Conservation (phyloP, 2,797 vertebrate species). For the Carapus acus region DNA sequence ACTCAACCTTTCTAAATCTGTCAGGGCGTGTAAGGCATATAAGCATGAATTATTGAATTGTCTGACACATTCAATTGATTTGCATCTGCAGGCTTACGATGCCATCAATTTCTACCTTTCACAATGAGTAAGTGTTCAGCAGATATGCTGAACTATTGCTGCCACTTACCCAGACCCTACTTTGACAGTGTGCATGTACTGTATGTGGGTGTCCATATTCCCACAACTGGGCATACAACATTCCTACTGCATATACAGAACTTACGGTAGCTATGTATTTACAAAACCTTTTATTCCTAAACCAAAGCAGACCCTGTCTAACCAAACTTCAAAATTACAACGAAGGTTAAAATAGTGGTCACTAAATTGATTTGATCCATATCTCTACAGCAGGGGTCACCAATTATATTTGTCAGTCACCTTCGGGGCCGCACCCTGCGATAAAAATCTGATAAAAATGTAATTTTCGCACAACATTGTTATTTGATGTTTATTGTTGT, state of each 20-base stretch:
- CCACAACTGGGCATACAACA: too few relatives aligned
- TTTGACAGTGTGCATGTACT: slow-evolving; percentile 8
- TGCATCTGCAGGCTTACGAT: slow-evolving; percentile 36
- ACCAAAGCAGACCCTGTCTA: slow-evolving; percentile 8
- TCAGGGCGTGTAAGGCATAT: slow-evolving; percentile 34
- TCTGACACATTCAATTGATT: slow-evolving; percentile 43
- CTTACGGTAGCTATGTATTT: too few relatives aligned
- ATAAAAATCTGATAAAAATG: too few relatives aligned
- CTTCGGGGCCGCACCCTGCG: too few relatives aligned
- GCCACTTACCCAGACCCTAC: slow-evolving; percentile 35
- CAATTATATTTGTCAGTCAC: too few relatives aligned
- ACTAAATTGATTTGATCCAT: too few relatives aligned
- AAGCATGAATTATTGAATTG: slow-evolving; percentile 50
- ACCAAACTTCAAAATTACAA: too few relatives aligned
- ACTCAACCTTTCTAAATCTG: slow-evolving; percentile 30
- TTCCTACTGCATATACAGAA: neutral
- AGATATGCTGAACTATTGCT: slow-evolving; percentile 43
- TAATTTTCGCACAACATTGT: too few relatives aligned
- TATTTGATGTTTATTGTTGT: too few relatives aligned
- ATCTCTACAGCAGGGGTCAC: too few relatives aligned
- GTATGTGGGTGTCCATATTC: too few relatives aligned
- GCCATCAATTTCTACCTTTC: slow-evolving; percentile 52
- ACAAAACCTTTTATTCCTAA: slow-evolving; percentile 14
- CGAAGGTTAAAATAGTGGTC: too few relatives aligned
- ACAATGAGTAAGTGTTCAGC: slow-evolving; percentile 30